Evolutionary conservation across 2,113 vertebrate species (phyloP).

Genomic region (Heterotis niloticus): DNA sequence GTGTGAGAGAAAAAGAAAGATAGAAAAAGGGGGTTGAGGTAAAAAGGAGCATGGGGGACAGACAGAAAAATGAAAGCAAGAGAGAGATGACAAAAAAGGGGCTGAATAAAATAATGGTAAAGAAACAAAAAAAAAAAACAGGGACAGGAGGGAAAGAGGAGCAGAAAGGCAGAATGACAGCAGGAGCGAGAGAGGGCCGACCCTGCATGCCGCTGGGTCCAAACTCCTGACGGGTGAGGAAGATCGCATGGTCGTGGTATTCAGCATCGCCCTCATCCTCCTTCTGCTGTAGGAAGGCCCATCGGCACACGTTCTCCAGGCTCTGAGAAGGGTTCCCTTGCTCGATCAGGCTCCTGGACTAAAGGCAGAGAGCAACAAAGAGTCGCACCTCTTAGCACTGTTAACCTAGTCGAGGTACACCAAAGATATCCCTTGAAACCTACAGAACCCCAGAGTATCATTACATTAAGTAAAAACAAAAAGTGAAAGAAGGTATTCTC

Average conservation of each 20-base stretch:
- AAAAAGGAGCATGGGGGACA: too few relatives aligned
- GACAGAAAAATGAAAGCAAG: too few relatives aligned
- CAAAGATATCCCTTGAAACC: neutral
- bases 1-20: too few relatives aligned
- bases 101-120: too few relatives aligned
- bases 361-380: constrained; percentile 9
- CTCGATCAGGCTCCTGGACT: constrained; percentile 92
- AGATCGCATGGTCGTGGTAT: constrained; percentile 93
- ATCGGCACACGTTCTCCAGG: constrained; percentile 93
- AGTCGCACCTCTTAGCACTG: neutral
- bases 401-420: neutral
- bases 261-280: constrained; percentile 80
- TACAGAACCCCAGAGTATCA: neutral
- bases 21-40: too few relatives aligned
- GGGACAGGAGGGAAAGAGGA: neutral
- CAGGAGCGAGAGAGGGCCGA: constrained; percentile 45
- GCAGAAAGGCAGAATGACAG: too few relatives aligned
- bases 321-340: constrained; percentile 93
- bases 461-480: too few relatives aligned
- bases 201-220: constrained; percentile 98
- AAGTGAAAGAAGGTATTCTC: neutral
- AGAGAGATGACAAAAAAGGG: too few relatives aligned
- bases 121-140: neutral
- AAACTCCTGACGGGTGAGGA: constrained; percentile 94
- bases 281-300: constrained; percentile 94